Base-by-base conservation (phyloP, 1,140 invertebrate species). In the Drosophila tristis region DNA sequence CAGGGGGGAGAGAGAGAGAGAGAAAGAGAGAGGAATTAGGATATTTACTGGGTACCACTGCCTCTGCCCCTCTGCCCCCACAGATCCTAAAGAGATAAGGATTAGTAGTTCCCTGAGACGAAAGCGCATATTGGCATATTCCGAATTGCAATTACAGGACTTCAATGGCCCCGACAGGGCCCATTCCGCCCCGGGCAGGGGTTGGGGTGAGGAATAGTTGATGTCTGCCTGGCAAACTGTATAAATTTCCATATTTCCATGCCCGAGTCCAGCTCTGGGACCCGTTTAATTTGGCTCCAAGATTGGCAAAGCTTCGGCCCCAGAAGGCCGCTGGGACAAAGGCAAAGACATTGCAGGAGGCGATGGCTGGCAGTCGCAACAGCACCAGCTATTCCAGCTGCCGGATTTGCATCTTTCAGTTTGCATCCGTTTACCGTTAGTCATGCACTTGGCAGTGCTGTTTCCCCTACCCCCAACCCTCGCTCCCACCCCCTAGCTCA, bases 371-470 rank as follows among this genome's bases (percentile, higher is more conserved):
- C 68, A 72, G 61, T 42, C 75, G 77, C 54, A 66, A 82, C 74
- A 67, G 81, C 54, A 66, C 84, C 74, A 63, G 81, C 77, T 80
- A 85, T 86, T 85, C 80, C 73, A 86, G 74, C 47, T 80, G 79
- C 84, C 79, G 82, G 82, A 87, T 89, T 89, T 89, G 79, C 84
- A 87, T 87, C 82, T 87, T 89, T 89, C 84, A 74, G 59, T 70
- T 82, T 89, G 84, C 85, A 85, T 90, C 84, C 84, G 84, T 82
- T 89, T 85, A 84, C 84, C 84, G 85, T 89, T 85, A 84, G 80
- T 90, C 85, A 89, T 90, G 80, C 80, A 90, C 79, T 90, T 73
- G 76, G 70, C 72, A 76, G 72, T 63, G 76, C 48, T 43, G 9
- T 11, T 11, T 8, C 51, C 35, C 31, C 9, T 2, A 20, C 20